Conservation (phyloP, 2,888 invertebrate species). For the Philonicus albiceps region DNA sequence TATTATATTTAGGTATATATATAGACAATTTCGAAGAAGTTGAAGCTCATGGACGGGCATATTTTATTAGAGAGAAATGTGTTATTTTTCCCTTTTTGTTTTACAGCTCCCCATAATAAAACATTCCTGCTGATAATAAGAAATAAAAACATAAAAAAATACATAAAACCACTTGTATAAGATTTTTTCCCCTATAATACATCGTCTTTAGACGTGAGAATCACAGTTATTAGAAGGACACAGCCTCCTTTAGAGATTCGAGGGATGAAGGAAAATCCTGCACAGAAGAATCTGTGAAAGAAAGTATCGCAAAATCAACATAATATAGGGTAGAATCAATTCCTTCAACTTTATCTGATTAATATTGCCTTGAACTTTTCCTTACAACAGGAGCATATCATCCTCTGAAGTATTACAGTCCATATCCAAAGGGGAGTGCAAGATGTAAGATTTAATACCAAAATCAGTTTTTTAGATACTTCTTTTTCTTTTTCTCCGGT, state of each 20-base stretch:
- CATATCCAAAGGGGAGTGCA: not conserved
- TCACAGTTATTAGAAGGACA: not conserved
- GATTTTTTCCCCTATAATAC: not conserved
- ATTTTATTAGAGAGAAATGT: not conserved
- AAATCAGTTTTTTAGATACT: not conserved
- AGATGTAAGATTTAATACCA: not conserved
- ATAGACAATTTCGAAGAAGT: not conserved
- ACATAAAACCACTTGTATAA: not conserved
- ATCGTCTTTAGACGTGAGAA: not conserved
- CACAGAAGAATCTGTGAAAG: not conserved
- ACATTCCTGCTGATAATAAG: not conserved
- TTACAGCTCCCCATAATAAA: not conserved
- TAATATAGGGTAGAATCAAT: not conserved
- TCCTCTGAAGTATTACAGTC: not conserved
- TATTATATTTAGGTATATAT: no score
- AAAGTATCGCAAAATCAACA: not conserved
- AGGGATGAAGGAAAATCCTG: not conserved
- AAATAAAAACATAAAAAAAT: not conserved
- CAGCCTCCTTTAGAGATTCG: not conserved
- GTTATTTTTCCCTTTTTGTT: not conserved
- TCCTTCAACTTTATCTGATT: not conserved
- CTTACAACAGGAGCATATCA: not conserved
- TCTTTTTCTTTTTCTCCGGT: not conserved
- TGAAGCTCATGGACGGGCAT: not conserved
- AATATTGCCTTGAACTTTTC: not conserved